Evolutionary conservation across 1,140 invertebrate genomes (phyloP).

Genomic region (Lepidurus packardi): DNA sequence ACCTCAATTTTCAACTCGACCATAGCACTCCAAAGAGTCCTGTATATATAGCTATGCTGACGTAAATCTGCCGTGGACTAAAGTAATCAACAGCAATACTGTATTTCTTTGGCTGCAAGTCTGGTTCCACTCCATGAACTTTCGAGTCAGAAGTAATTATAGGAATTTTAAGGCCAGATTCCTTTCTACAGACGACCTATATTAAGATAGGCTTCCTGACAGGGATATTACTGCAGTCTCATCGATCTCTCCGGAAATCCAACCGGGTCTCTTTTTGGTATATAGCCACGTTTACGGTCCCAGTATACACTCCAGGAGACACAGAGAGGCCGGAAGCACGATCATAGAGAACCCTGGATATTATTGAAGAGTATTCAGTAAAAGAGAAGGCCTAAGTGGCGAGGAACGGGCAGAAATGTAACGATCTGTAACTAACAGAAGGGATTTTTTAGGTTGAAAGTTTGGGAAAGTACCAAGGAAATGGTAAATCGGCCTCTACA

Average conservation of each 20-base stretch:
- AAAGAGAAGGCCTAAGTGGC: too few species aligned
- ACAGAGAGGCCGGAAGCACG: not conserved
- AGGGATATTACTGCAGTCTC: not conserved
- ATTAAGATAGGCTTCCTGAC: not conserved
- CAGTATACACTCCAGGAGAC: not conserved
- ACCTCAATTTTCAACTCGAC: not conserved
- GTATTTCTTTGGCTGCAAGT: not conserved
- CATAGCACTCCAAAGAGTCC: not conserved
- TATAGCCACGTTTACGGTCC: not conserved
- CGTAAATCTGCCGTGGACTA: too few species aligned
- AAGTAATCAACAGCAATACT: too few species aligned
- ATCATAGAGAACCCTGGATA: not conserved
- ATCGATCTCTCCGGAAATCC: slow-evolving; percentile 2
- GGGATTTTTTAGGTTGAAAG: too few species aligned
- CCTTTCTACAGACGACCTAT: too few species aligned
- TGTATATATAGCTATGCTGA: not conserved
- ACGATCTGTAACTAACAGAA: too few species aligned
- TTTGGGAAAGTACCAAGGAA: too few species aligned
- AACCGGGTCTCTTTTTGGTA: not conserved
- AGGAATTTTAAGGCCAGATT: too few species aligned
- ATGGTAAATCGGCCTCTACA: not conserved
- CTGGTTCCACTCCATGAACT: too few species aligned
- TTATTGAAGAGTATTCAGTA: not conserved
- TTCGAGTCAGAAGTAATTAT: too few species aligned
- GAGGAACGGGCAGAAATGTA: too few species aligned